Conservation (phyloP, 2,113 vertebrate species). For the Solea senegalensis region DNA sequence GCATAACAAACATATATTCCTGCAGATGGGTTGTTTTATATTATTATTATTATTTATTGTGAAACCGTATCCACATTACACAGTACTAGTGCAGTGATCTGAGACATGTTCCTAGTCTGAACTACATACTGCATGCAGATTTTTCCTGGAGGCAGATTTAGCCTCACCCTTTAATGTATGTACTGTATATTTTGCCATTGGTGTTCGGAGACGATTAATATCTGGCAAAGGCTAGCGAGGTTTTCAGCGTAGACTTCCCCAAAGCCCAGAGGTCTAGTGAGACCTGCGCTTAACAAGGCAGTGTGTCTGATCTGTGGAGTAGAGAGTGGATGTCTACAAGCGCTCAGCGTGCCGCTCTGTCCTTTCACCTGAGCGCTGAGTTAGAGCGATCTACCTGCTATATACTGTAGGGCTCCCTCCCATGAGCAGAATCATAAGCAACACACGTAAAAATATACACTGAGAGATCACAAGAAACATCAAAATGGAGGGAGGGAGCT, state of each 20-base stretch:
- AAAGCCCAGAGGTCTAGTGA: conserved; percentile 49
- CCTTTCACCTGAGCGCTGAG: conserved; percentile 30
- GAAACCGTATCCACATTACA: no score
- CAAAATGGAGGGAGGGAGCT: conserved; percentile 45
- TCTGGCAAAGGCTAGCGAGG: conserved; percentile 55
- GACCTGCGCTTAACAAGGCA: conserved; percentile 52
- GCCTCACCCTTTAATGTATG: not conserved
- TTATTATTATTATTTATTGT: no score
- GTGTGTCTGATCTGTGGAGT: conserved; percentile 41
- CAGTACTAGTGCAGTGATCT: not conserved
- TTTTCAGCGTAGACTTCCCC: conserved; percentile 44
- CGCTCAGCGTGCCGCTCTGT: conserved; percentile 42
- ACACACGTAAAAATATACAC: not conserved
- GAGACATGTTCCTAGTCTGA: conserved; percentile 12
- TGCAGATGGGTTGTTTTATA: not conserved
- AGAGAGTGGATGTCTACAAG: conserved; percentile 56
- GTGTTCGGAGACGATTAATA: conserved; percentile 15
- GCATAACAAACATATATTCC: not conserved
- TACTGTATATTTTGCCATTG: conserved; percentile 9
- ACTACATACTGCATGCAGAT: conserved; percentile 16
- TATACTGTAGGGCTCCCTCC: conserved; percentile 27
- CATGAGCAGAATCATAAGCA: conserved; percentile 35
- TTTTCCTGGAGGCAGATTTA: conserved; percentile 40
- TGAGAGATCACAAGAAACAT: conserved; percentile 45
- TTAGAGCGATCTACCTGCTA: conserved; percentile 37